Evolutionary conservation across 2,113 vertebrate genomes (phyloP).

Genomic region (Corapipo altera): DNA sequence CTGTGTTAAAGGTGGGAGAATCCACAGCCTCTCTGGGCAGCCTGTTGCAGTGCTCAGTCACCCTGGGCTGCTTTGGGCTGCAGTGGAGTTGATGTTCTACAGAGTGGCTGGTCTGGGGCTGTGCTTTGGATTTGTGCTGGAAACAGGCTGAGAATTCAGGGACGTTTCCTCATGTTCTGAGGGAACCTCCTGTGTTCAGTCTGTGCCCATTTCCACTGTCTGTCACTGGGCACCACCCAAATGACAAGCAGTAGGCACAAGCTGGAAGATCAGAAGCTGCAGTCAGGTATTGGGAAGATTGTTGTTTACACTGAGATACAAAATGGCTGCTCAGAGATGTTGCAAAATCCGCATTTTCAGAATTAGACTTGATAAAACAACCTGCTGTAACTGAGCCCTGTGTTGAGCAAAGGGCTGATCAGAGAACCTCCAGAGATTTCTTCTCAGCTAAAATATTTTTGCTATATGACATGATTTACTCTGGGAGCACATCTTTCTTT

Average conservation of each 20-base stretch:
- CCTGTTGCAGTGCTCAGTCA: background rate
- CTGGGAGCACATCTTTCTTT: background rate
- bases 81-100: background rate
- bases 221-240: background rate
- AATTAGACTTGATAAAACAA: accelerated
- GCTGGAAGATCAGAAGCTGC: background rate
- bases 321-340: background rate
- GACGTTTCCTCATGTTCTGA: background rate
- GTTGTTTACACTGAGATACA: background rate
- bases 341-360: background rate
- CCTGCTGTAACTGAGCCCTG: background rate
- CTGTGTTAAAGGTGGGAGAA: background rate
- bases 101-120: background rate
- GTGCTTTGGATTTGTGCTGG: background rate
- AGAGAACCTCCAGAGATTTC: background rate
- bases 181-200: background rate
- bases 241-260: background rate
- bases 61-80: background rate
- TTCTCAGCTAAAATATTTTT: background rate
- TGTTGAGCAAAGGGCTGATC: background rate
- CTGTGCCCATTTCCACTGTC: background rate
- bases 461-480: background rate
- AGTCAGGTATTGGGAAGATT: background rate
- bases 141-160: background rate
- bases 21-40: background rate